Evolutionary conservation across 2,113 vertebrate species (phyloP), one percentile per base, ranked within the genome.

Genomic region (Melanocharis versteri): DNA sequence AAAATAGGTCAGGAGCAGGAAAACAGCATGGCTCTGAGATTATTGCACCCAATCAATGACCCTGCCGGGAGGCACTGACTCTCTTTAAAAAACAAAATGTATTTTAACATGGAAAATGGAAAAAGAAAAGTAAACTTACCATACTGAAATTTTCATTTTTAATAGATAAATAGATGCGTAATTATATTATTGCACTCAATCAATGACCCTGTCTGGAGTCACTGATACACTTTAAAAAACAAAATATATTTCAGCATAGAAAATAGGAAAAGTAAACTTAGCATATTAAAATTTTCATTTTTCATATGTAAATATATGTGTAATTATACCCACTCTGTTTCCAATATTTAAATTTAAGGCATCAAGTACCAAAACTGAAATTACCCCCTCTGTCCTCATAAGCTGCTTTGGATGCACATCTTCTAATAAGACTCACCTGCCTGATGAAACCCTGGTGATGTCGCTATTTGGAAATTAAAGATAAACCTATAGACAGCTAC

Each of bases 1-100:
- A 7, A 97, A 96, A 61, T 27, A 86, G 95, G 92, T 85, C 97
- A 94, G 11, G 53, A 90, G 82, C 1, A 87, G 76, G 13, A 37
- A 73, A 70, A 33, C 70, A 73, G 76, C 72, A 48, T 3, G 22
- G 3, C 90, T 44, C 42, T 14, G 5, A 2, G 7, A 13, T 26
- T 35, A 28, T 0, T 8, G 44, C 0, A 4, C 51, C 13, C 14
- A 35, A 33, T 10, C 78, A 42, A 24, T 22, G 35, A 27, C 40
- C 83, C 72, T 50, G 76, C 89, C 50, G 12, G 26, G 2, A 65
- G 22, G 10, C 61, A 37, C 26, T 30, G 31, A 23, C 3, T 15
- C 23, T 1, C 42, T 39, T 33, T 0, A 7, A 35, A 22, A 54
- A 79, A 26, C 44, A 65, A 31, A 9, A 47, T 3, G 0, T 3